Evolutionary conservation across 2,888 invertebrate species (phyloP), one percentile per base, ranked within the genome.

Genomic region (Callinectes sapidus): DNA sequence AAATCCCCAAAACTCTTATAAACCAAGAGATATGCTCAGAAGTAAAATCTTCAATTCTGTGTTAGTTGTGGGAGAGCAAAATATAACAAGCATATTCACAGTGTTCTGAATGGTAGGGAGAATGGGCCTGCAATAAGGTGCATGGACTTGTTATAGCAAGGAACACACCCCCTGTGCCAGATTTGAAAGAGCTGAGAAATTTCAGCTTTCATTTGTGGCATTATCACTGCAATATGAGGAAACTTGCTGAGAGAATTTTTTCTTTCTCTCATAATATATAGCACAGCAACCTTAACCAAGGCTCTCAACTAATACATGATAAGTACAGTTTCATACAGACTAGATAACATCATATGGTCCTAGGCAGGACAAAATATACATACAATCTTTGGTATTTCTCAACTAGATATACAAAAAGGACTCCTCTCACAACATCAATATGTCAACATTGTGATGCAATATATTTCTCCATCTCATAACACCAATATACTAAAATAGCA

Each of bases 351-450:
- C 92, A 90, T 94, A 92, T 92, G 91, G 94, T 93, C 93, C 93
- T 94, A 93, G 66, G 89, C 91, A 93, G 91, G 94, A 94, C 92
- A 93, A 93, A 93, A 94, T 92, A 94, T 94, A 94, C 92, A 93
- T 92, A 93, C 93, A 94, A 92, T 94, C 94, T 94, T 94, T 94
- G 94, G 94, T 94, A 94, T 94, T 93, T 91, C 93, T 93, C 94
- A 94, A 94, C 94, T 94, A 94, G 94, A 93, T 92, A 93, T 93
- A 90, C 94, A 92, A 93, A 92, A 93, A 93, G 92, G 92, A 93
- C 92, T 93, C 92, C 92, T 92, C 88, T 92, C 92, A 93, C 92
- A 93, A 93, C 92, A 93, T 93, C 90, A 93, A 93, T 91, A 93
- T 90, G 90, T 92, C 39, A 91, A 91, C 92, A 93, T 93, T 93